Conservation (phyloP, 1,140 invertebrate genomes). For the Drosophila leontia region DNA sequence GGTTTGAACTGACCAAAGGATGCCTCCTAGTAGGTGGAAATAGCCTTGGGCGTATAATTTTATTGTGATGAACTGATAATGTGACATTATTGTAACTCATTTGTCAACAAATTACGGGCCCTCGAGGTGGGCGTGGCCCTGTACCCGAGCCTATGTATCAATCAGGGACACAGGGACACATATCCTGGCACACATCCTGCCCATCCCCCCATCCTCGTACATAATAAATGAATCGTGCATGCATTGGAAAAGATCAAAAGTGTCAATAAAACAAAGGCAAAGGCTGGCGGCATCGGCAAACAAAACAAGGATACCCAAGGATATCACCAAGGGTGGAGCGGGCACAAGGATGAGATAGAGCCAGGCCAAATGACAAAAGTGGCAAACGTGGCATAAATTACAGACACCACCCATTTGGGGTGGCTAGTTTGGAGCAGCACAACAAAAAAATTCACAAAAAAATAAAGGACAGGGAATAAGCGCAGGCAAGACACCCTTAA, state of each 20-base stretch:
- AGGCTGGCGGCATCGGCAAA: constrained; percentile 22
- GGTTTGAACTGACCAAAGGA: constrained; percentile 1
- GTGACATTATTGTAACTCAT: constrained; percentile 82
- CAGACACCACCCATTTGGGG: constrained; percentile 10
- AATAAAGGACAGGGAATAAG: not conserved
- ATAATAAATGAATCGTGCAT: constrained; percentile 78
- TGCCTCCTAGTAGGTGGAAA: constrained; percentile 11
- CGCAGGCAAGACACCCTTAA: not conserved
- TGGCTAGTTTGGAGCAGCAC: constrained; percentile 13
- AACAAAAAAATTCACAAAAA: not conserved
- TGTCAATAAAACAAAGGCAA: constrained; percentile 80
- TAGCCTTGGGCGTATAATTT: constrained; percentile 68
- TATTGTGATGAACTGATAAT: constrained; percentile 84
- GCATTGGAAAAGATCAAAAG: constrained; percentile 81
- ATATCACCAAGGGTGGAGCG: not conserved
- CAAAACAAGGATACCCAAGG: not conserved
- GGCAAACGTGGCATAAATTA: constrained; percentile 82
- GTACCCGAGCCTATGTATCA: constrained; percentile 65
- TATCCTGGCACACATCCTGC: not conserved
- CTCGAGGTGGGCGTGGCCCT: constrained; percentile 48
- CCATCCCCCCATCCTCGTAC: constrained; percentile 17
- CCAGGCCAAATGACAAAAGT: constrained; percentile 77
- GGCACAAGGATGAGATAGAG: constrained; percentile 8
- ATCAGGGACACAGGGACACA: constrained; percentile 53
- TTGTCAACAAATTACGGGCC: constrained; percentile 79